Conservation (phyloP, 2,888 invertebrate species). For the Hyposoter didymator region DNA sequence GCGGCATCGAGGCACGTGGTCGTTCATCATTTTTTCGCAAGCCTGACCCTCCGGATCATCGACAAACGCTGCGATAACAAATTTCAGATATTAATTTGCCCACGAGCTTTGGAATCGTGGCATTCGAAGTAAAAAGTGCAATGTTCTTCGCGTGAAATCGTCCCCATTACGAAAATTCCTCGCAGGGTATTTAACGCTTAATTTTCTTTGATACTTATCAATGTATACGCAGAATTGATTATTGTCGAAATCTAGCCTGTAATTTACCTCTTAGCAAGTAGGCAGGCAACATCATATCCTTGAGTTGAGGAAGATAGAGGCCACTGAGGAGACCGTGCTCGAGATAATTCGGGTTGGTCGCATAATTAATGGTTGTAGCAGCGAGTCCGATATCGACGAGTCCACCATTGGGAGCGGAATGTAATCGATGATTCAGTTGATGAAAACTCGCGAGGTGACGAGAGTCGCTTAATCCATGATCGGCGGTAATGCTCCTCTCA, state of each 20-base stretch:
- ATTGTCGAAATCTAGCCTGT: neutral
- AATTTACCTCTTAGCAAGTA: constrained; percentile 87
- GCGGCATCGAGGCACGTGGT: neutral
- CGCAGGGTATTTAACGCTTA: neutral
- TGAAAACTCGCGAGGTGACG: constrained; percentile 78
- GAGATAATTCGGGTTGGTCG: constrained; percentile 71
- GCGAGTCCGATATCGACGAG: constrained; percentile 68
- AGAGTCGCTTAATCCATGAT: constrained; percentile 78
- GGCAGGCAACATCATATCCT: constrained; percentile 88
- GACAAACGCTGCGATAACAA: neutral
- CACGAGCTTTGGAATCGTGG: neutral
- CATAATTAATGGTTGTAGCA: constrained; percentile 75
- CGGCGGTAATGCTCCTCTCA: constrained; percentile 73
- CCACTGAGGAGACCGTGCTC: constrained; percentile 81
- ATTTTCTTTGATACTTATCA: neutral
- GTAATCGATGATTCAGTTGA: constrained; percentile 75
- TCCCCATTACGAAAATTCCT: neutral
- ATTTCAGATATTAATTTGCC: neutral
- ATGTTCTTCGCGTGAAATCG: neutral
- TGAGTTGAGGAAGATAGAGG: constrained; percentile 86
- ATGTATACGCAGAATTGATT: neutral
- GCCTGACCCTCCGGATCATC: neutral
- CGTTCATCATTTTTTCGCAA: neutral
- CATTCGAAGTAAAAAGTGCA: neutral
- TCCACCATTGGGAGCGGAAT: constrained; percentile 69